phyloP scores from a whole-genome alignment of 35 echinoderm and acorn worm genomes.

The Anneissia japonica region DNA sequence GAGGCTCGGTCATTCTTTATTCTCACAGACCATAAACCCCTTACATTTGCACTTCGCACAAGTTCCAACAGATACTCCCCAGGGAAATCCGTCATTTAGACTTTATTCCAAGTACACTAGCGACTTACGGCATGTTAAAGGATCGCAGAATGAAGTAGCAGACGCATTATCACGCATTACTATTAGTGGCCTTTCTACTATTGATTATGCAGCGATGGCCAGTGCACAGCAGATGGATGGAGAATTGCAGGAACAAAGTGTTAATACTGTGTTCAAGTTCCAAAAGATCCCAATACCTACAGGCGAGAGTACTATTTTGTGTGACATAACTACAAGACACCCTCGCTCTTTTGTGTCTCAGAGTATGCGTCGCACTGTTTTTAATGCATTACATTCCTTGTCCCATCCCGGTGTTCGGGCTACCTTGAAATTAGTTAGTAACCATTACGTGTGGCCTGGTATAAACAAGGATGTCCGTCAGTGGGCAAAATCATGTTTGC shows the following conservation, averaged over 20 bases:
- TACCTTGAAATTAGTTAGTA: slow-evolving; percentile 8
- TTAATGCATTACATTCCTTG: neutral
- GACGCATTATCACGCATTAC: slow-evolving; percentile 14
- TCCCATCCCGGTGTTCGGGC: slow-evolving; percentile 25
- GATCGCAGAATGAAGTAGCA: slow-evolving; percentile 7
- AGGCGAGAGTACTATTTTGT: neutral
- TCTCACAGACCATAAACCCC: slow-evolving; percentile 44
- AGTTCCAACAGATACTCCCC: slow-evolving; percentile 34
- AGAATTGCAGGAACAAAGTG: neutral
- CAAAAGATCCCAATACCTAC: neutral
- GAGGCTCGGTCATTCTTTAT: slow-evolving; percentile 37
- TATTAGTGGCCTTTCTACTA: neutral
- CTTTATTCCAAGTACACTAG: slow-evolving; percentile 31
- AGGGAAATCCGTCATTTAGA: slow-evolving; percentile 51
- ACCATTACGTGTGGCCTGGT: slow-evolving; percentile 11
- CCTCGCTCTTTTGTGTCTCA: slow-evolving; percentile 8
- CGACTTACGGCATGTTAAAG: slow-evolving; percentile 6
- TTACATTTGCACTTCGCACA: slow-evolving; percentile 19
- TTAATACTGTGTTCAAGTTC: neutral
- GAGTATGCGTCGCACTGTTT: neutral
- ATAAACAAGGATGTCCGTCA: slow-evolving; percentile 39
- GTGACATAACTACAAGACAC: neutral
- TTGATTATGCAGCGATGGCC: neutral
- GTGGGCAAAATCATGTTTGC: slow-evolving; percentile 27
- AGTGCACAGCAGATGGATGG: neutral